A percentile compares a stretch with the other conserved stretches of the same genome.
Conservation (phyloP, 1,140 invertebrate species). For the Cydia amplana region DNA sequence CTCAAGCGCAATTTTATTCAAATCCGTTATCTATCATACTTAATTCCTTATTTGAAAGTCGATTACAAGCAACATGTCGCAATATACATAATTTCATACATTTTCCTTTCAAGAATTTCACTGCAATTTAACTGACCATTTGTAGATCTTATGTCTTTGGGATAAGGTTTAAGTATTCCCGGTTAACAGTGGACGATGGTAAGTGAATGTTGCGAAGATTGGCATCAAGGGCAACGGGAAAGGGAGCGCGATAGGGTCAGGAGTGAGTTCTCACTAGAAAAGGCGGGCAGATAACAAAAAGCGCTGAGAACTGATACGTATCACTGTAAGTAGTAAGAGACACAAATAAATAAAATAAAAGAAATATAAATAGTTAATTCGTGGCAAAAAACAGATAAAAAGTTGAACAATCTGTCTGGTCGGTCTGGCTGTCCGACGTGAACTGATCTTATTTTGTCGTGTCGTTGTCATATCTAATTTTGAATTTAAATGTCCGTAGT, state of each 20-base stretch:
- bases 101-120: conserved; percentile 24
- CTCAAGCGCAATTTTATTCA: conserved; percentile 24
- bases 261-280: conserved; percentile 1
- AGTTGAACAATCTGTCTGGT: too few species aligned
- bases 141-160: too few species aligned
- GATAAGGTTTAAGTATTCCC: too few species aligned
- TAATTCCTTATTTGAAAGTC: conserved; percentile 25
- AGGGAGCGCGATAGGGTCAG: conserved; percentile 26
- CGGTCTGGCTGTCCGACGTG: too few species aligned
- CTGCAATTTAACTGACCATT: not conserved
- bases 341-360: not conserved
- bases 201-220: conserved; percentile 20
- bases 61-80: conserved; percentile 1
- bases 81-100: conserved; percentile 30
- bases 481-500: too few species aligned
- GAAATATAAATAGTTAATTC: too few species aligned
- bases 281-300: conserved; percentile 14
- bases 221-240: conserved; percentile 9
- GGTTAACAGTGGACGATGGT: not conserved
- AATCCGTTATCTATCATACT: conserved; percentile 18
- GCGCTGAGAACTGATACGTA: conserved; percentile 12
- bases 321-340: not conserved
- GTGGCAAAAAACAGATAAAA: too few species aligned
- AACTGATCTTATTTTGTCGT: too few species aligned
- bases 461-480: too few species aligned